Evolutionary conservation across 2,888 invertebrate species (phyloP).

Genomic region (Bombyx huttoni): DNA sequence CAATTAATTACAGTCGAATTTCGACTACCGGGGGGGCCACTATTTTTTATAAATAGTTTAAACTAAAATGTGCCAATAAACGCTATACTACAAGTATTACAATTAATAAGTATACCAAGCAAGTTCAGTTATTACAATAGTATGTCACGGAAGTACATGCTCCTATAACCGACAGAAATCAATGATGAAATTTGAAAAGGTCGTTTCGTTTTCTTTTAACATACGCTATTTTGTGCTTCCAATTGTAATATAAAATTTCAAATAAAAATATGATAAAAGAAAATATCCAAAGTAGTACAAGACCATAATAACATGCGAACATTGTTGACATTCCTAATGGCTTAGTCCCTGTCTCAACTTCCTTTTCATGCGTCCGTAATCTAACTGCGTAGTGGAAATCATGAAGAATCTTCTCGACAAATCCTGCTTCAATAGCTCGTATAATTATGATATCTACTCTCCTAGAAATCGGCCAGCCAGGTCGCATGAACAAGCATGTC

Average conservation of each 20-base stretch:
- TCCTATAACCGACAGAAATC: not conserved
- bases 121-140: not conserved
- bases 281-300: slow-evolving; percentile 20
- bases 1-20: no score
- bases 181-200: not conserved
- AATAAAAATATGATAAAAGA: slow-evolving; percentile 20
- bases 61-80: no score
- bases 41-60: no score
- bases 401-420: slow-evolving; percentile 14
- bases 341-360: slow-evolving; percentile 1
- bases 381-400: slow-evolving; percentile 5
- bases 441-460: slow-evolving; percentile 17
- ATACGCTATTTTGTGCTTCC: not conserved
- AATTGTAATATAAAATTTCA: slow-evolving; percentile 22
- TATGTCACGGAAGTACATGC: no score
- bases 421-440: slow-evolving; percentile 25
- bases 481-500: slow-evolving; percentile 28
- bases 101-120: no score
- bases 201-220: not conserved
- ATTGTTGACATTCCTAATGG: slow-evolving; percentile 22
- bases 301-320: slow-evolving; percentile 30
- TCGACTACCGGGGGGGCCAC: no score
- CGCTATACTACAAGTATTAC: no score
- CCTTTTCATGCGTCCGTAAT: slow-evolving; percentile 4
- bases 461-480: slow-evolving; percentile 33